phyloP scores from a whole-genome alignment of 2,797 vertebrate genomes.

The Dallia pectoralis region DNA sequence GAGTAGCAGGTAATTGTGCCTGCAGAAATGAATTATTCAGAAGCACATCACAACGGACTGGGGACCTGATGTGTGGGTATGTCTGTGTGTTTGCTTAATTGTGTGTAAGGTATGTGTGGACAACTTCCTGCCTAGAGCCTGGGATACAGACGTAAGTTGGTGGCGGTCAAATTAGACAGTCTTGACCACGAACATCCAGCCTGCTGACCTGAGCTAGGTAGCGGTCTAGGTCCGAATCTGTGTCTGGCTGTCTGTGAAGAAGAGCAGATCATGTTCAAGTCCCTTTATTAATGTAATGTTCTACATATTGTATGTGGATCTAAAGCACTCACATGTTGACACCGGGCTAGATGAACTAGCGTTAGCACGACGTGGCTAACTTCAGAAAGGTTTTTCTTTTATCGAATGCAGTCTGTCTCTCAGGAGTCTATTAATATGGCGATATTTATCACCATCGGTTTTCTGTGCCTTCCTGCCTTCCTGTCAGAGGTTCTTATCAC shows the following conservation, averaged over 20 bases:
- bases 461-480: constrained; percentile 15
- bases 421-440: neutral
- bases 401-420: constrained; percentile 33
- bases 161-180: no score
- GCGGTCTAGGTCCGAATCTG: no score
- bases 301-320: no score
- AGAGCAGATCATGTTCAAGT: no score
- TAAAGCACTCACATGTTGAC: neutral
- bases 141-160: no score
- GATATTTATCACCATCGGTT: constrained; percentile 28
- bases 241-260: no score
- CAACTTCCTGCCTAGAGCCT: no score
- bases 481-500: constrained; percentile 18
- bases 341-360: neutral
- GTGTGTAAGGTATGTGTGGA: constrained; percentile 15
- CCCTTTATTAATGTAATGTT: no score
- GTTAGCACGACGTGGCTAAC: neutral
- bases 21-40: constrained; percentile 54
- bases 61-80: constrained; percentile 5
- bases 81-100: constrained; percentile 11
- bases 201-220: no score
- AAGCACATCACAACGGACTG: constrained; percentile 11
- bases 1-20: constrained; percentile 45
- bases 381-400: constrained; percentile 34
- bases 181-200: no score